Evolutionary conservation across 2,888 invertebrate genomes (phyloP), one percentile per base, ranked within the genome.

Genomic region (Ormyrus nitidulus): DNA sequence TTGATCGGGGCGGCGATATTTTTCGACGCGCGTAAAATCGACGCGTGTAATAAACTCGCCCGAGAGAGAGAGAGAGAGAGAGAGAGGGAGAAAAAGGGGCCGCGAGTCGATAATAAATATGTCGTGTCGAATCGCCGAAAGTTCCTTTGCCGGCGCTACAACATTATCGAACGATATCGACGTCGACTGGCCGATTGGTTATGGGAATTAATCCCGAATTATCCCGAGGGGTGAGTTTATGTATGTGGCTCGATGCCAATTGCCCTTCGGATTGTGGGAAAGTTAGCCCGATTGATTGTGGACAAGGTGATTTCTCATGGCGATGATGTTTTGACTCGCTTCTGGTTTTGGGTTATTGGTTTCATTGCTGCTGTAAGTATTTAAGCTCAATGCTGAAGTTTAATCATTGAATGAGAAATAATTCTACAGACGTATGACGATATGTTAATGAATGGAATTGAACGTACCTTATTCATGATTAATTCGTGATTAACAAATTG

Each of bases 211-310:
- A 81, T 76, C 49, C 62, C 64, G 64, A 71, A 75, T 76, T 64
- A 79, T 71, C 51, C 70, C 51, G 80, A 64, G 76, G 71, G 74
- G 74, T 65, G 53, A 65, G 10, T n/a, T n/a, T 56, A 34, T 5
- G 58, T 5, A 53, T 5, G 49, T 6, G 5, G 59, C 8, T 11
- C 49, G 44, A 11, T 58, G 19, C 8, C 19, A 19, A 66, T 19
- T 62, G 62, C 19, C 13, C 11, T 3, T 51, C 44, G 59, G 19
- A 75, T 79, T 71, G 74, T 77, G 81, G 83, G 80, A 73, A 84
- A 84, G 84, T 82, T 66, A 61, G 51, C n/a, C 51, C 68, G 66
- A 64, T 72, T 81, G 70, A 83, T 82, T 85, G 85, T 84, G 83
- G 81, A 76, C 72, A 65, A 72, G 68, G 49, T 66, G 56, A 69